Percentiles rank a stretch among this genome's conserved stretches.
Conservation (phyloP, 2,888 invertebrate genomes). For the Meliscaeva auricollis region DNA sequence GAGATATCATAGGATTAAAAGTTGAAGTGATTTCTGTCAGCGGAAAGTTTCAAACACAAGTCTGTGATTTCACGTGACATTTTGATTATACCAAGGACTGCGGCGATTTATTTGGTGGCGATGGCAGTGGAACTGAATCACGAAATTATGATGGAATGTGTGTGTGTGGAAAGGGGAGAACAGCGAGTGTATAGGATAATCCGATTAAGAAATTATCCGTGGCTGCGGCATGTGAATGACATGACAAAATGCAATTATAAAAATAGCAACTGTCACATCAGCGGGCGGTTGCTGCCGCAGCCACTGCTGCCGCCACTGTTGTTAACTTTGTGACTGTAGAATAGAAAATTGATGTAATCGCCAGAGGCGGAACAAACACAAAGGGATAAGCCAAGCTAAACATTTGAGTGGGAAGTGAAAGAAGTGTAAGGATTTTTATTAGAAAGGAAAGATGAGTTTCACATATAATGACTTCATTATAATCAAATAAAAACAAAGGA, state of each 20-base stretch:
- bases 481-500: background rate
- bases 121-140: background rate
- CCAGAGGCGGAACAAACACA: background rate
- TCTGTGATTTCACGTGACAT: constrained; percentile 10
- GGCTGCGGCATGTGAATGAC: constrained; percentile 45
- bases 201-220: constrained; percentile 56
- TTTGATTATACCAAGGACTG: constrained; percentile 6
- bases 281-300: background rate
- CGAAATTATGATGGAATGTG: background rate
- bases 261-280: background rate
- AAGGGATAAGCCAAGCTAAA: background rate
- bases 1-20: constrained; percentile 13
- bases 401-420: background rate
- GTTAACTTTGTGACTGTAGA: background rate
- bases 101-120: background rate
- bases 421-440: background rate
- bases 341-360: background rate
- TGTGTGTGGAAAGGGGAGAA: background rate
- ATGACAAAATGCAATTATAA: constrained; percentile 56
- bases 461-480: background rate
- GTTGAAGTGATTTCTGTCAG: constrained; percentile 30
- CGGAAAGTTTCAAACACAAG: constrained; percentile 23
- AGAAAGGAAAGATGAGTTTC: background rate
- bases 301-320: background rate
- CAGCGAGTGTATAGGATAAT: constrained; percentile 13